Evolutionary conservation across 2,113 vertebrate genomes (phyloP).

Genomic region (human): GRCh38 chr13:61460501-61461000

Average conservation of each 20-base stretch:
- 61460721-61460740: not conserved
- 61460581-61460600: not conserved
- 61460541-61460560: not conserved
- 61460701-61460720: not conserved
- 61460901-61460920: not conserved
- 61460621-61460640: not conserved
- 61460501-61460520: not conserved
- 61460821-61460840: not conserved
- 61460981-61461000: not conserved
- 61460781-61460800: not conserved
- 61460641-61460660: not conserved
- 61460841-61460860: not conserved
- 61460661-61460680: not conserved
- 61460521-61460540: not conserved
- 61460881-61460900: not conserved
- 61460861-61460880: not conserved
- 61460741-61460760: not conserved
- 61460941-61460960: not conserved
- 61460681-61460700: not conserved
- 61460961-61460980: not conserved
- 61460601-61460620: not conserved
- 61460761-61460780: not conserved
- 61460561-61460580: not conserved
- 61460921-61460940: not conserved
- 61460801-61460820: not conserved